Percentiles rank a stretch among this genome's conserved stretches.
These are phyloP conservation scores for Anniella stebbinsi DNA, from an alignment of 2,797 vertebrate genomes.

Conservation along the genomic window DNA sequence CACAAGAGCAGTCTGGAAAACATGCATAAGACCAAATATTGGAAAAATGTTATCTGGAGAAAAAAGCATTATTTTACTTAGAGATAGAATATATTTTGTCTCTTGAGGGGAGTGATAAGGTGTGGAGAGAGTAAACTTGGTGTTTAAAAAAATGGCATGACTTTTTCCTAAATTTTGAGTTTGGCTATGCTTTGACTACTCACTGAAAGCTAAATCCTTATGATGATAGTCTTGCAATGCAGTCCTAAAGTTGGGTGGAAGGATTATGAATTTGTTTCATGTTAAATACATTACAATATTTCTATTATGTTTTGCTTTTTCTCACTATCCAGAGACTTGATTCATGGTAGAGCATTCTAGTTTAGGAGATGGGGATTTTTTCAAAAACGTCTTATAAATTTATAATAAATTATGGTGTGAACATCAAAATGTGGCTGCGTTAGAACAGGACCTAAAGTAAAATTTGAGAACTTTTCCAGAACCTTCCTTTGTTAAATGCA, in stretches of 20 bases:
- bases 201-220: background rate
- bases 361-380: background rate
- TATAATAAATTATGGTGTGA: background rate
- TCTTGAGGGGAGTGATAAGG: too few species aligned
- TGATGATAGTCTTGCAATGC: background rate
- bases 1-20: slow-evolving; percentile 37
- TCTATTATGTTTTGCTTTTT: background rate
- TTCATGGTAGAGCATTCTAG: too few species aligned
- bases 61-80: slow-evolving; percentile 37
- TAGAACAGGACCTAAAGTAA: background rate
- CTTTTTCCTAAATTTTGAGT: background rate
- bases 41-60: slow-evolving; percentile 49
- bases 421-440: background rate
- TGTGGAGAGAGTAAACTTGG: background rate
- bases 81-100: background rate
- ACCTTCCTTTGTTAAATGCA: background rate
- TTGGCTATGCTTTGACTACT: background rate
- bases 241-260: background rate
- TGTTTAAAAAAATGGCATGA: background rate
- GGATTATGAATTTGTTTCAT: background rate
- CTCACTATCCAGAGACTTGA: background rate
- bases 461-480: background rate
- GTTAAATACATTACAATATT: background rate
- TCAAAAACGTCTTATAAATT: background rate
- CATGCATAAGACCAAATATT: background rate